Conservation (phyloP, 2,888 invertebrate species). For the Machimus atricapillus region DNA sequence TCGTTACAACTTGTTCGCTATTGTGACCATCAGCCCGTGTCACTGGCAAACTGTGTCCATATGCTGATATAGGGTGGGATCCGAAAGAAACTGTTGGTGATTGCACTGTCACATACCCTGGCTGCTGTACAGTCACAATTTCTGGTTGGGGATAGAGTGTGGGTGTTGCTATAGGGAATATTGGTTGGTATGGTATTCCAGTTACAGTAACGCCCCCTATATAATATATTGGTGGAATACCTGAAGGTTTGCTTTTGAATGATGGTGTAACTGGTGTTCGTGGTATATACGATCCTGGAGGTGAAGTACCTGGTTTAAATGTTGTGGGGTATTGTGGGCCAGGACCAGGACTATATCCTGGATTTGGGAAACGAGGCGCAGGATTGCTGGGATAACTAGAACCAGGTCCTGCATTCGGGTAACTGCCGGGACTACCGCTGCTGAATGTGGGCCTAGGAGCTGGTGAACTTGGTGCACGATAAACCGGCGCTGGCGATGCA, state of each 20-base stretch:
- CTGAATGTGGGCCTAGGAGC: not conserved
- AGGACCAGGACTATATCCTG: not conserved
- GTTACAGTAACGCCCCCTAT: not conserved
- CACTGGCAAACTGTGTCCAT: conserved; percentile 60
- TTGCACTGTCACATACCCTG: conserved; percentile 1
- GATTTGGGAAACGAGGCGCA: not conserved
- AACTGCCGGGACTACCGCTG: not conserved
- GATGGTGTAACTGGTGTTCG: not conserved
- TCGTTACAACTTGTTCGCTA: conserved; percentile 62
- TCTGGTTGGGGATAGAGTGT: not conserved
- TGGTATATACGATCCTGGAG: not conserved
- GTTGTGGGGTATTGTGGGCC: not conserved
- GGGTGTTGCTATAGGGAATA: not conserved
- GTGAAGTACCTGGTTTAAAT: not conserved
- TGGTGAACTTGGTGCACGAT: not conserved
- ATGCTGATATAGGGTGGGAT: conserved; percentile 54
- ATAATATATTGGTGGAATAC: not conserved
- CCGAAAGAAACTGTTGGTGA: conserved; percentile 7
- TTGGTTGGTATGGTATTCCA: not conserved
- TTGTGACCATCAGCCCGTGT: conserved; percentile 62
- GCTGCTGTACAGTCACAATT: not conserved
- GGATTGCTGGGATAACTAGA: not conserved
- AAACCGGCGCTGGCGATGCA: not conserved
- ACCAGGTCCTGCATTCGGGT: not conserved
- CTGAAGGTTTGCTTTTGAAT: not conserved